Percentiles rank a stretch among this genome's conserved stretches.
Conservation (phyloP, 92 coral and sea anemone species). For the Zoanthus sociatus region DNA sequence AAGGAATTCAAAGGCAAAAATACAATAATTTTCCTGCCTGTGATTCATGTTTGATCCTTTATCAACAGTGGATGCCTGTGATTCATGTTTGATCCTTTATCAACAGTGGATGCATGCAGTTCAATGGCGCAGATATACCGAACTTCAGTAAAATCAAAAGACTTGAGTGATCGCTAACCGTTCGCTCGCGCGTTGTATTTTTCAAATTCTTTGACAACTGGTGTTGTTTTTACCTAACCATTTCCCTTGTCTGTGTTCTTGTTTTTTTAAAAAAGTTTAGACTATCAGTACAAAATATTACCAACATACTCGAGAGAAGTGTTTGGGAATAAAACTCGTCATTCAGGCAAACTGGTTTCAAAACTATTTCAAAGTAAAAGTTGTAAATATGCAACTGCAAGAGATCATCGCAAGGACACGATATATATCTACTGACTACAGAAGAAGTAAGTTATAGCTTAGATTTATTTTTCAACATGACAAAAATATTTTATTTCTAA, state of each 20-base stretch:
- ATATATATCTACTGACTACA: neutral
- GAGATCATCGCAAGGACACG: constrained; percentile 6
- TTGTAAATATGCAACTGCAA: constrained; percentile 4
- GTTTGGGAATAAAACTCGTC: neutral
- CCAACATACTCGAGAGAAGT: constrained; percentile 12
- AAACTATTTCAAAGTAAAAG: neutral
- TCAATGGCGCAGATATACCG: neutral
- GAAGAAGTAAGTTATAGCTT: constrained; percentile 9
- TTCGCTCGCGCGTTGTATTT: neutral
- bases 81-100: constrained; percentile 13
- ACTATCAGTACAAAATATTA: constrained; percentile 10
- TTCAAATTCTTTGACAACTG: neutral
- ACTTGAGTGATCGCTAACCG: constrained; percentile 1
- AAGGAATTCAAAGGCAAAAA: neutral
- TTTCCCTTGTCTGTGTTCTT: constrained; percentile 6
- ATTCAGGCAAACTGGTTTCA: neutral
- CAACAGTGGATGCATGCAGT: neutral
- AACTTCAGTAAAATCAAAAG: constrained; percentile 8
- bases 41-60: constrained; percentile 15
- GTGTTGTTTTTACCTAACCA: neutral
- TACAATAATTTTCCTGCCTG: neutral
- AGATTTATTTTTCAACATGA: constrained; percentile 10
- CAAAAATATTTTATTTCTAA: constrained; percentile 5
- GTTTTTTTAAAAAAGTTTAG: neutral
- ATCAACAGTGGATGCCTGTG: neutral